Evolutionary conservation across 2,797 vertebrate genomes (phyloP).

Genomic region (Clarias platycephalus): DNA sequence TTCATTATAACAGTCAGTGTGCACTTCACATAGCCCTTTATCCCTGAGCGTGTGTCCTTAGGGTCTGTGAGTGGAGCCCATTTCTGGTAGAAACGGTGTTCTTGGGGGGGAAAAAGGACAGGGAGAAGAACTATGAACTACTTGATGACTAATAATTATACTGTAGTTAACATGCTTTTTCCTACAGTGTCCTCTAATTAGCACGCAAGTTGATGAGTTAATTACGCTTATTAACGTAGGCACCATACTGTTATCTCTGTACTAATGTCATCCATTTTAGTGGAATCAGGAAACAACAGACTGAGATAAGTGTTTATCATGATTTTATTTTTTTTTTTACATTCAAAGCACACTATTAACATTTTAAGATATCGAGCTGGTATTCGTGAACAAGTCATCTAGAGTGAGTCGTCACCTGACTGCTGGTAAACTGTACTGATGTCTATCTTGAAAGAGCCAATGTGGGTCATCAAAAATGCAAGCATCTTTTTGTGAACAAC

Average conservation of each 20-base stretch:
- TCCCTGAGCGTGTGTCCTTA: constrained; percentile 82
- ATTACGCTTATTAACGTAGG: constrained; percentile 39
- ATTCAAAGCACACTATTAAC: neutral
- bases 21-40: constrained; percentile 92
- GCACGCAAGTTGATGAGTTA: constrained; percentile 13
- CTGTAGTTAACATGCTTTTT: constrained; percentile 14
- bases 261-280: constrained; percentile 25
- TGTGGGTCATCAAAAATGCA: constrained; percentile 82
- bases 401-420: constrained; percentile 76
- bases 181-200: constrained; percentile 33
- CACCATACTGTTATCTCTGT: constrained; percentile 17
- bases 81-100: constrained; percentile 91
- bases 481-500: constrained; percentile 87
- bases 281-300: constrained; percentile 11
- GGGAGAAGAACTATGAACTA: constrained; percentile 10
- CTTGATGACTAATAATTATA: constrained; percentile 29
- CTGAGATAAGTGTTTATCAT: neutral
- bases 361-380: neutral
- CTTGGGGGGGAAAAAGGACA: constrained; percentile 60
- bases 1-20: constrained; percentile 81
- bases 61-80: constrained; percentile 93
- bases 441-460: constrained; percentile 92
- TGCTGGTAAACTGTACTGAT: constrained; percentile 83
- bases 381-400: neutral
- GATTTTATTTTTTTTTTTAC: neutral